A percentile compares a stretch with the other conserved stretches of the same genome.
Conservation (phyloP, 2,797 vertebrate genomes). For the Prunella strophiata region DNA sequence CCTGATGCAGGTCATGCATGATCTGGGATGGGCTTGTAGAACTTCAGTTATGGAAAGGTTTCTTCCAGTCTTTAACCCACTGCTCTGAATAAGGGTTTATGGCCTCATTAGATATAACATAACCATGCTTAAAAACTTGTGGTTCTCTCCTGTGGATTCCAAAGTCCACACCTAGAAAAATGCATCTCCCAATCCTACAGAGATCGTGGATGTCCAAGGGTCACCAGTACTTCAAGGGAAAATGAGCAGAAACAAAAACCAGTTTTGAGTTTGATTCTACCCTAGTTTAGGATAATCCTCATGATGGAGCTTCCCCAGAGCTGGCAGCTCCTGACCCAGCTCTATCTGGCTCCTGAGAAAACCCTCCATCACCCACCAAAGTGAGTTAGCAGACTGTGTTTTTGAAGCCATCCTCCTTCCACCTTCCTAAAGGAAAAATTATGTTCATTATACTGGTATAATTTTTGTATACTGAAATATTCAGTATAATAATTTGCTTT, state of each 20-base stretch:
- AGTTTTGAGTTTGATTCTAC: background rate
- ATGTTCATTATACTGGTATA: background rate
- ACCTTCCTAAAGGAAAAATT: background rate
- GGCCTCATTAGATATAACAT: background rate
- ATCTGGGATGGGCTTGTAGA: background rate
- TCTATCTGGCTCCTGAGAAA: background rate
- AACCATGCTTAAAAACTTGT: background rate
- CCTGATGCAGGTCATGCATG: fast-evolving
- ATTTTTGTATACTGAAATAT: background rate
- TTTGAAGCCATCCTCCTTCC: background rate
- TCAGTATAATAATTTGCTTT: background rate
- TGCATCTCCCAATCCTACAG: background rate
- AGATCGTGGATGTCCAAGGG: background rate
- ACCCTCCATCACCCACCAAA: background rate
- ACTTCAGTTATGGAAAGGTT: background rate
- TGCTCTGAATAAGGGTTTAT: background rate
- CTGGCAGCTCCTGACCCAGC: background rate
- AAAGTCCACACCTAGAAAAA: background rate
- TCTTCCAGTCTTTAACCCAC: background rate
- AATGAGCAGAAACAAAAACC: background rate
- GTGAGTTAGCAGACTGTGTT: background rate
- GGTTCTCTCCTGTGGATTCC: background rate
- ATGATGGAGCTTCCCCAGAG: background rate
- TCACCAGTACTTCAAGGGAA: background rate
- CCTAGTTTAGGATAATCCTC: background rate